Conservation (phyloP, 2,113 vertebrate genomes). For the Atherinomorus stipes region DNA sequence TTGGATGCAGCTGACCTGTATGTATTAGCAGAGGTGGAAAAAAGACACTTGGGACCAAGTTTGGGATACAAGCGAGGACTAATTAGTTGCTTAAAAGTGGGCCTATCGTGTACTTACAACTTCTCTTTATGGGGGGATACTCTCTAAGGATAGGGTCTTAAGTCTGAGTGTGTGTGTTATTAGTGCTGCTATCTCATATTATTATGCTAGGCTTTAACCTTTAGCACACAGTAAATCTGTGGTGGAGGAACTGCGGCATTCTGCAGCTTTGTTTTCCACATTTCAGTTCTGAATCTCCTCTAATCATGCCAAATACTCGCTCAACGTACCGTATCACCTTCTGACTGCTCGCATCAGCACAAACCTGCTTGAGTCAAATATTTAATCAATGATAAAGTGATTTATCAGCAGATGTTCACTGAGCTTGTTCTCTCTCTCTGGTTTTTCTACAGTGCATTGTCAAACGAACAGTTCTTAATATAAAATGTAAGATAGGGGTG, state of each 20-base stretch:
- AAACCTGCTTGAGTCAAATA: neutral
- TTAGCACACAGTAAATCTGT: neutral
- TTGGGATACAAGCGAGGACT: constrained; percentile 28
- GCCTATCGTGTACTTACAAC: constrained; percentile 40
- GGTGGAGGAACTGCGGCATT: neutral
- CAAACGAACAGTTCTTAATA: too few species aligned
- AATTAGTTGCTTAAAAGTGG: constrained; percentile 40
- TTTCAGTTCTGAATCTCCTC: neutral
- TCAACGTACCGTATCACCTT: neutral
- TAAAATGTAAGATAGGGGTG: too few species aligned
- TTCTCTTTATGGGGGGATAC: neutral
- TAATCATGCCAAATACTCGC: neutral
- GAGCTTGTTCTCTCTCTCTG: neutral
- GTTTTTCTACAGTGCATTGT: neutral
- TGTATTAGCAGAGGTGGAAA: neutral
- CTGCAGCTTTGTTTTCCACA: constrained; percentile 6
- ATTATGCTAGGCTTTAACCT: neutral
- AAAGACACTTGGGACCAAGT: constrained; percentile 10
- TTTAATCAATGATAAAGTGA: neutral
- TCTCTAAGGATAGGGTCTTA: constrained; percentile 20
- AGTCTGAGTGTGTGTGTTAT: constrained; percentile 3
- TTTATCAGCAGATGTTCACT: neutral
- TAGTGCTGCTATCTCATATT: neutral
- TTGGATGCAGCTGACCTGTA: constrained; percentile 14
- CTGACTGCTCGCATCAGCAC: neutral